A percentile compares a stretch with the other conserved stretches of the same genome.
phyloP scores from a whole-genome alignment of 1,140 invertebrate genomes.

The Zophobas atratus region DNA sequence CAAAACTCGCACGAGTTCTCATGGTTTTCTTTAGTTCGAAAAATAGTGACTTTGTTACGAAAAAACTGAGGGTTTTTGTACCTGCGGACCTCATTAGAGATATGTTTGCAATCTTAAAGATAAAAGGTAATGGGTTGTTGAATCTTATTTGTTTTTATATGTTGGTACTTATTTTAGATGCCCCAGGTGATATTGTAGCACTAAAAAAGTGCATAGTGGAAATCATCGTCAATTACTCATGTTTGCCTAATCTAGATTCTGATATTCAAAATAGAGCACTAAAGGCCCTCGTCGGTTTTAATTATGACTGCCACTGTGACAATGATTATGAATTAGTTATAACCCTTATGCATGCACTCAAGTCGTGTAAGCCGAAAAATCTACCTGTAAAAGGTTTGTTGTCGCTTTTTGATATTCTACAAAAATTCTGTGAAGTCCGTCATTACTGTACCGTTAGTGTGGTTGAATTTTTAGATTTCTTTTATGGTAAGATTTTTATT shows the following conservation, averaged over 20 bases:
- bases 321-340: constrained; percentile 59
- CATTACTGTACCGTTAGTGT: constrained; percentile 56
- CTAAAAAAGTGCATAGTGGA: constrained; percentile 38
- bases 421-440: constrained; percentile 53
- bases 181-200: constrained; percentile 1
- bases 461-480: constrained; percentile 56
- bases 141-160: no score
- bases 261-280: constrained; percentile 52
- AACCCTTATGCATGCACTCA: neutral
- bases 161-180: neutral
- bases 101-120: constrained; percentile 46
- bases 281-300: constrained; percentile 51
- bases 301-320: constrained; percentile 55
- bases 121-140: neutral
- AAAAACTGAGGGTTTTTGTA: constrained; percentile 50
- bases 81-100: constrained; percentile 49
- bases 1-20: neutral
- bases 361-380: neutral
- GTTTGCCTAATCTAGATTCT: constrained; percentile 18
- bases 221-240: constrained; percentile 47
- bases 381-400: neutral
- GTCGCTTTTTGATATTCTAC: constrained; percentile 56
- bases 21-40: constrained; percentile 50
- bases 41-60: constrained; percentile 38
- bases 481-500: constrained; percentile 54